Base-by-base conservation (phyloP, 1,140 invertebrate species). In the Phymastichus coffea region DNA sequence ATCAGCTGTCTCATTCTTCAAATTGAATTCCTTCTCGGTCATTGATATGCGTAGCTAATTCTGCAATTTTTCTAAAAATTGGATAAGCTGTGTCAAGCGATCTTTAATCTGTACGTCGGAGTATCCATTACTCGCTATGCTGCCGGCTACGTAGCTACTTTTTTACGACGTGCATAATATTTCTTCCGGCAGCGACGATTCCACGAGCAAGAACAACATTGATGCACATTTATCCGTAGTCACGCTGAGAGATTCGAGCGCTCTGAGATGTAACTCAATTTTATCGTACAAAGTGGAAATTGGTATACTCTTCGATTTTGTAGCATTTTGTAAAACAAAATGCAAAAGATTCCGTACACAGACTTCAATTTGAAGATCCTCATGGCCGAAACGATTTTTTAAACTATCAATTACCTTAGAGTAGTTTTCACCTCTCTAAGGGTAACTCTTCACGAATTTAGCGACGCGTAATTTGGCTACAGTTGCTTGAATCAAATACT, bases 151-250 rank as follows among this genome's bases (percentile, higher is more conserved):
- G 9, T 7, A 41, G n/a, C 28, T 47, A 12, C 41, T 55, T 17
- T 67, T 20, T 22, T 73, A 57, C 71, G 67, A 74, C 1, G 60
- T 57, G 14, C 61, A 46, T 14, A 75, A 52, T 14, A 67, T 44
- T 2, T 74, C 66, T 22, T 69, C 66, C 15, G 72, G 70, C 7
- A 78, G 19, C 17, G 70, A 65, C 2, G 71, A 75, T 57, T 75
- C 69, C 43, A 73, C 68, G 20, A 77, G 44, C 0, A 71, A 70
- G 28, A 64, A 69, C 2, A 77, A 37, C 48, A 72, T 66, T 3
- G 68, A 57, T 0, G 64, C 67, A 63, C 61, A 67, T 38, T 70
- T 71, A n/a, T 72, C 65, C 15, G 58, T 66, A 0, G 65, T 69
- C 3, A 73, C 64, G 9, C 67, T 64, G 8, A 75, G 51, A 2